These are phyloP conservation scores for Caligus rogercresseyi DNA, from an alignment of 1,140 invertebrate species.

Conservation along the genomic window DNA sequence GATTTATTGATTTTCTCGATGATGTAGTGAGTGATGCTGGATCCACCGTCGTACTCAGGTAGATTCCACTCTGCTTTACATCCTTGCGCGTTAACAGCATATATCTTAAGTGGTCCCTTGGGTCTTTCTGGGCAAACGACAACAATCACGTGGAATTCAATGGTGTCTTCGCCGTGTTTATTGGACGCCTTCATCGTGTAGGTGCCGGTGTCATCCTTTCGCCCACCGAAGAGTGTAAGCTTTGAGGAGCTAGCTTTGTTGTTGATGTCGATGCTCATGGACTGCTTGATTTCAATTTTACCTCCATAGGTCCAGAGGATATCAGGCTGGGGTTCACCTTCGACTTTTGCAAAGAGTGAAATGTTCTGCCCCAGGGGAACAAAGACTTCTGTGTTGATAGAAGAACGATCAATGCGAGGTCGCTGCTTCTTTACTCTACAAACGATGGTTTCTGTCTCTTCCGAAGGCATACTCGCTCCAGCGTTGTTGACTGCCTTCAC, in stretches of 20 bases:
- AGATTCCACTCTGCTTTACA: slow-evolving; percentile 71
- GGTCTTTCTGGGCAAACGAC: slow-evolving; percentile 50
- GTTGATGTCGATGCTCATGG: slow-evolving; percentile 58
- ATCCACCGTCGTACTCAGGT: slow-evolving; percentile 74
- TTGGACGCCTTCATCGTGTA: slow-evolving; percentile 84
- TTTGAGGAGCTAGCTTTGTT: slow-evolving; percentile 78
- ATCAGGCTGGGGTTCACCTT: slow-evolving; percentile 62
- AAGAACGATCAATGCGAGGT: slow-evolving; percentile 72
- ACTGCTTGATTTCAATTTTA: slow-evolving; percentile 46
- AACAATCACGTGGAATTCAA: slow-evolving; percentile 71
- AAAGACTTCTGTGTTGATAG: slow-evolving; percentile 50
- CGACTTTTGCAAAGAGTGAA: slow-evolving; percentile 60
- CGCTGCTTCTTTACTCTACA: slow-evolving; percentile 60
- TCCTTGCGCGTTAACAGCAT: slow-evolving; percentile 72
- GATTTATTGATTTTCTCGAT: slow-evolving; percentile 93
- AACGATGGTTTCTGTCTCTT: slow-evolving; percentile 71
- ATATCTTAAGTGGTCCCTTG: slow-evolving; percentile 57
- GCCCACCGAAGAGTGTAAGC: slow-evolving; percentile 61
- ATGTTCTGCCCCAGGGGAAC: slow-evolving; percentile 66
- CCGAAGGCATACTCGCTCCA: slow-evolving; percentile 80
- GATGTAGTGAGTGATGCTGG: slow-evolving; percentile 82
- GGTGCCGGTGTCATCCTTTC: slow-evolving; percentile 64
- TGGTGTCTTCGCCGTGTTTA: slow-evolving; percentile 77
- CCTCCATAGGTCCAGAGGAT: slow-evolving; percentile 50
- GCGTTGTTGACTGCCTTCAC: slow-evolving; percentile 88